Percentiles rank a stretch among this genome's conserved stretches.
Conservation (phyloP, 2,797 vertebrate species). For the Leontopithecus rosalia region DNA sequence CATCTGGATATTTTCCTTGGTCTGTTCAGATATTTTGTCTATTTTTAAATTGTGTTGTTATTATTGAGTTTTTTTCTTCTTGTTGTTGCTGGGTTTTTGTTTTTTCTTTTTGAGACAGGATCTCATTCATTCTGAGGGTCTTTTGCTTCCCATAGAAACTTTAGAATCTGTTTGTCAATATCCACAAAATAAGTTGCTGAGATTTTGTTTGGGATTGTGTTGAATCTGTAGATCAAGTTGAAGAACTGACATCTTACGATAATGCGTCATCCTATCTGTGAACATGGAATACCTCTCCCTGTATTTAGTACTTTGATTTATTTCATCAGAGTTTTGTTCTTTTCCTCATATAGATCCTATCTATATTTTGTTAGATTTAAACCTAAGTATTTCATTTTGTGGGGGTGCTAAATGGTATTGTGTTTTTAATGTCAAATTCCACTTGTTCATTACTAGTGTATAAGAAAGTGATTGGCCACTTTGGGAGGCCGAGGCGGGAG, state of each 20-base stretch:
- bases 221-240: too few species aligned
- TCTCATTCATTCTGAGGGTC: too few species aligned
- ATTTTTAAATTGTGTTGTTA: not conserved
- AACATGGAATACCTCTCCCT: not conserved
- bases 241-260: too few species aligned
- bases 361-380: not conserved
- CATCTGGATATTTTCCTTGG: not conserved
- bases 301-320: not conserved
- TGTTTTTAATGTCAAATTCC: too few species aligned
- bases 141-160: not conserved
- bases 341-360: not conserved
- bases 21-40: not conserved
- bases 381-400: not conserved
- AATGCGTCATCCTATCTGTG: not conserved
- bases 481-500: too few species aligned
- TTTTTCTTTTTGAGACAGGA: too few species aligned
- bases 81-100: too few species aligned
- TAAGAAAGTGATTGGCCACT: not conserved
- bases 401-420: not conserved
- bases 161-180: not conserved
- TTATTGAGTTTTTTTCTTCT: too few species aligned
- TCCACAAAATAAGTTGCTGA: not conserved
- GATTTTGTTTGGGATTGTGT: too few species aligned
- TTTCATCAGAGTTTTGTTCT: not conserved
- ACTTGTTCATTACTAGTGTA: too few species aligned